These are phyloP conservation scores for Crepidodera aurea DNA, from an alignment of 2,888 invertebrate species.

Conservation along the genomic window DNA sequence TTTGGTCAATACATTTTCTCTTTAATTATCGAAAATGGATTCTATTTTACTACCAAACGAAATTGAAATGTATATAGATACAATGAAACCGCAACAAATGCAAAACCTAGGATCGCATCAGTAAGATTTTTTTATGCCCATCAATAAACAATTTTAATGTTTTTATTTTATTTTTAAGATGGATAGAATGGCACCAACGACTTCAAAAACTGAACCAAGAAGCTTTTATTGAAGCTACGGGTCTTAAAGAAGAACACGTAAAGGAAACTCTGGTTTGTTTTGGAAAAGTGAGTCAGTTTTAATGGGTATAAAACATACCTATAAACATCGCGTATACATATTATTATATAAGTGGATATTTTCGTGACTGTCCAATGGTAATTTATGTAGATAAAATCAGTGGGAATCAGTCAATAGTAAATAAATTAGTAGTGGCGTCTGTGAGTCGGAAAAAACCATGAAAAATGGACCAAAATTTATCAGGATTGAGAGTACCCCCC, in stretches of 20 bases:
- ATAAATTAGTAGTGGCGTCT: too few relatives aligned
- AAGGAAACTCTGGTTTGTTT: slow-evolving; percentile 82
- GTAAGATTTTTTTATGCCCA: slow-evolving; percentile 53
- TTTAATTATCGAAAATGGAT: slow-evolving; percentile 60
- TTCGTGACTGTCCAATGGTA: too few relatives aligned
- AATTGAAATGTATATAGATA: slow-evolving; percentile 77
- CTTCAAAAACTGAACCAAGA: slow-evolving; percentile 88
- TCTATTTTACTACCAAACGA: slow-evolving; percentile 71
- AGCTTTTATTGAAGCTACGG: slow-evolving; percentile 81
- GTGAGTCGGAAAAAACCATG: too few relatives aligned
- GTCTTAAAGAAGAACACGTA: slow-evolving; percentile 81
- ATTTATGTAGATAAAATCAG: too few relatives aligned
- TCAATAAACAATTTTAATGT: too few relatives aligned
- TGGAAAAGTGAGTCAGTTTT: slow-evolving; percentile 69
- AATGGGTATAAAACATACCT: too few relatives aligned
- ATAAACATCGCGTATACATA: too few relatives aligned
- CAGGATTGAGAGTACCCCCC: too few relatives aligned
- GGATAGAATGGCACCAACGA: slow-evolving; percentile 84
- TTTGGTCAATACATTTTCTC: slow-evolving; percentile 3
- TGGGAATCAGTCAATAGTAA: too few relatives aligned
- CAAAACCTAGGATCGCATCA: slow-evolving; percentile 72
- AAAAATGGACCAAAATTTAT: too few relatives aligned
- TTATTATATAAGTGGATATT: too few relatives aligned
- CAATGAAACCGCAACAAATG: slow-evolving; percentile 72
- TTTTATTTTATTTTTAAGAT: too few relatives aligned